phyloP scores from a whole-genome alignment of 2,888 invertebrate species.

The Plutella xylostella region DNA sequence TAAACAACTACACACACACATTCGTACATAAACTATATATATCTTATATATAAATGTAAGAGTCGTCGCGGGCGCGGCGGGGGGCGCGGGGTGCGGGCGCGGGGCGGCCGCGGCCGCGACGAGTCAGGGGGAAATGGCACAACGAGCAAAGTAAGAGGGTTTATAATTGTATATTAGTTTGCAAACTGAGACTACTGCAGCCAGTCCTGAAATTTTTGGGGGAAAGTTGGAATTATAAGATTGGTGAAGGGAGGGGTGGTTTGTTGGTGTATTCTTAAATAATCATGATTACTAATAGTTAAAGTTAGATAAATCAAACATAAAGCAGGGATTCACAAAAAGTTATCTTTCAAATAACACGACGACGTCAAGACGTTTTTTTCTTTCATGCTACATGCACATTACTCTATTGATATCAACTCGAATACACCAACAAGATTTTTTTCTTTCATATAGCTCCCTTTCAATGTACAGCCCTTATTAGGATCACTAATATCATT shows the following conservation, averaged over 20 bases:
- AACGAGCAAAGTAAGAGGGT: conserved; percentile 46
- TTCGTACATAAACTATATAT: too few relatives aligned
- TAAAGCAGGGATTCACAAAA: background rate
- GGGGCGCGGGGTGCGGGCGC: conserved; percentile 56
- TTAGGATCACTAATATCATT: too few relatives aligned
- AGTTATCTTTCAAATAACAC: background rate
- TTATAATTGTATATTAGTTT: conserved; percentile 23
- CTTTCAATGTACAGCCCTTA: too few relatives aligned
- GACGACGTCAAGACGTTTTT: background rate
- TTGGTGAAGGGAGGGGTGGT: background rate
- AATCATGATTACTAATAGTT: too few relatives aligned
- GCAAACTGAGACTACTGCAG: conserved; percentile 44
- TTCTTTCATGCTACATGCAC: background rate
- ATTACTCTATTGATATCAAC: background rate
- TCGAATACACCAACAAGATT: conserved; percentile 8
- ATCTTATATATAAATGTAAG: too few relatives aligned
- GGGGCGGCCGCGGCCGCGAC: conserved; percentile 29
- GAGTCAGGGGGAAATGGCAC: conserved; percentile 52
- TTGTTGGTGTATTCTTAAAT: conserved; percentile 10
- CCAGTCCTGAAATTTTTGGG: conserved; percentile 51
- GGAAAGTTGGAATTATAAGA: background rate
- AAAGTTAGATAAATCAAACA: too few relatives aligned
- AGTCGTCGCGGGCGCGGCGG: conserved; percentile 19
- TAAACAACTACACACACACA: conserved; percentile 22
- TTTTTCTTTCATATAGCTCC: background rate